Base-by-base conservation (phyloP, 2,113 vertebrate genomes). In the Prionailurus bengalensis region DNA sequence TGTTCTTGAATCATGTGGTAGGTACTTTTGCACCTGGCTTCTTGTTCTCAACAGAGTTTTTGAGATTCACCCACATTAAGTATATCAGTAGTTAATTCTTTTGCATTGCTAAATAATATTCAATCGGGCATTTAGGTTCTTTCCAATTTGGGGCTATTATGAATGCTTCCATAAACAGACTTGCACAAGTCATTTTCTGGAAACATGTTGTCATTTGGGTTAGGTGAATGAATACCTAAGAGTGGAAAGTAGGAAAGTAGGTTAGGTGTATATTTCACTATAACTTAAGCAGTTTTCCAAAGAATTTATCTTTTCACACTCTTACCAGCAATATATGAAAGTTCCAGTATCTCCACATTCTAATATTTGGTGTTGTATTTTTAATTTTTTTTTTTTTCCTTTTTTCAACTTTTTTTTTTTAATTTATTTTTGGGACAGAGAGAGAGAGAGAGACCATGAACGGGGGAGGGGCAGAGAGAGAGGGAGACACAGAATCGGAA, bases 241-340 rank as follows among this genome's bases (percentile, higher is more conserved):
- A 87, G 16, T 91, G 81, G 68, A 95, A 95, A 84, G 58, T 76
- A 81, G 81, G 68, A 95, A 95, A 80, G 58, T 81, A 81, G n/a
- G 10, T 42, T 81, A 81, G 70, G 31, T 68, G 17, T 93, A 7
- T 93, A 48, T 70, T 90, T 95, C 85, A 82, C 78, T 74, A 5
- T 90, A 89, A 48, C 16, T 29, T 87, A 85, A 53, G 53, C 23
- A 65, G 63, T 83, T 91, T 95, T 96, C 63, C 80, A 91, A 23
- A 61, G 68, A 78, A 91, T 80, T 88, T 58, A 39, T 94, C 21
- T 39, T 83, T 88, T 94, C 90, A 76, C 71, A 92, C 48, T 97
- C 66, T 53, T 2, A 89, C 48, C 12, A 92, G 73, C 45, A 78
- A 39, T 45, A 74, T 29, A 31, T 27, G 66, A 81, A 71, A 80